phyloP scores from a whole-genome alignment of 2,797 vertebrate genomes.

The Aphelocoma californica region DNA sequence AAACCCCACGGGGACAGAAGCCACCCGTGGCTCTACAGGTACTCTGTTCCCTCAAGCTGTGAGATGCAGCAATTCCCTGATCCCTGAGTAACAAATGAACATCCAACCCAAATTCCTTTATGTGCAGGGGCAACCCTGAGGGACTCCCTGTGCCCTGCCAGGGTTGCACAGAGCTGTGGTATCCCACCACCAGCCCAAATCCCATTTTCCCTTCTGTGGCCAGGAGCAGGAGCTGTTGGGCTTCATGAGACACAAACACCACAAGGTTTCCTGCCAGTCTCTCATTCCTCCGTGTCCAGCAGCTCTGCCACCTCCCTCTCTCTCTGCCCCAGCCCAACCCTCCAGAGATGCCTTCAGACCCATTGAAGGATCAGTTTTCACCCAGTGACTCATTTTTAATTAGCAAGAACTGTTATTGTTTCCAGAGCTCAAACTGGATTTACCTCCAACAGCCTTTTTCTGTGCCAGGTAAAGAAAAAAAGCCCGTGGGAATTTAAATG shows the following conservation, averaged over 20 bases:
- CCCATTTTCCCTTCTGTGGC: too few species aligned
- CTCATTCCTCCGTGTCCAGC: background rate
- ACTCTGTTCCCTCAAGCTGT: background rate
- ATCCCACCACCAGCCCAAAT: background rate
- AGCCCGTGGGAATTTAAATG: background rate
- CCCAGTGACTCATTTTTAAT: background rate
- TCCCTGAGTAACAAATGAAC: background rate
- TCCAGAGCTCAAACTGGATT: background rate
- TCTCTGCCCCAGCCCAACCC: background rate
- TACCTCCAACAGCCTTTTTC: background rate
- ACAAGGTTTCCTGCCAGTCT: background rate
- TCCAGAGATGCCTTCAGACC: background rate
- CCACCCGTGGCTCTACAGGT: background rate
- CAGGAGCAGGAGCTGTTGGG: background rate
- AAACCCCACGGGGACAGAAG: fast-evolving
- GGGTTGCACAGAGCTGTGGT: fast-evolving
- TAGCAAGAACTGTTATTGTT: background rate
- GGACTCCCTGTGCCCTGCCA: fast-evolving
- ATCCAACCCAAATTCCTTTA: background rate
- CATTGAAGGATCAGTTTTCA: background rate
- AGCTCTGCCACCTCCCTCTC: background rate
- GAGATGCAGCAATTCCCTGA: background rate
- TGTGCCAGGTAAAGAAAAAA: background rate
- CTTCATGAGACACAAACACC: background rate
- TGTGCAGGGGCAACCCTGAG: background rate